These are phyloP conservation scores for Polypterus bichir DNA, from an alignment of 2,113 vertebrate species.

Conservation along the genomic window DNA sequence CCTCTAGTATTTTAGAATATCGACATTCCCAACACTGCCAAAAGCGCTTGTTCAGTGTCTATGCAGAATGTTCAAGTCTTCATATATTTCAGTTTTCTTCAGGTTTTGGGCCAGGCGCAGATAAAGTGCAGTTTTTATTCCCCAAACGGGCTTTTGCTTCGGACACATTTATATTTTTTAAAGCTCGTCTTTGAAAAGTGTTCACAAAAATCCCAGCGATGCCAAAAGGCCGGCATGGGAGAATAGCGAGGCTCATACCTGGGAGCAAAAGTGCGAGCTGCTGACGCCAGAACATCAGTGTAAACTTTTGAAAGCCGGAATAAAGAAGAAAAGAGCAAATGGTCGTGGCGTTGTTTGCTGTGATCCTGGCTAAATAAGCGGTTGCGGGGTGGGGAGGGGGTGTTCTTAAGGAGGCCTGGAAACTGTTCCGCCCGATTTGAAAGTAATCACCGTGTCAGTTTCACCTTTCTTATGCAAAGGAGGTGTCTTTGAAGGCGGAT, in stretches of 20 bases:
- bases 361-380: constrained; percentile 36
- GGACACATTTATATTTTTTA: no score
- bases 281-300: constrained; percentile 12
- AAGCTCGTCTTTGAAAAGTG: no score
- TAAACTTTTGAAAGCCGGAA: constrained; percentile 26
- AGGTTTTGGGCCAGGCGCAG: no score
- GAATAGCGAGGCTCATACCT: constrained; percentile 5
- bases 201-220: no score
- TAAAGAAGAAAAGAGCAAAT: constrained; percentile 27
- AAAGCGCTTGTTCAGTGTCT: no score
- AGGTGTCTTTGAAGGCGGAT: constrained; percentile 75
- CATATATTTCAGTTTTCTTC: no score
- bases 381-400: constrained; percentile 24
- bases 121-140: no score
- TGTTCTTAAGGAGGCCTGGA: constrained; percentile 47
- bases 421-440: constrained; percentile 67
- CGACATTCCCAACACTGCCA: no score
- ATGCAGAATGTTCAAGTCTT: no score
- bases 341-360: constrained; percentile 35
- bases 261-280: constrained; percentile 17
- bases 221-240: no score
- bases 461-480: constrained; percentile 86
- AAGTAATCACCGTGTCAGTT: constrained; percentile 78
- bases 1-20: no score
- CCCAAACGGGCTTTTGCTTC: no score